phyloP scores from a whole-genome alignment of 2,888 invertebrate species.

The Drosophila mulleri region DNA sequence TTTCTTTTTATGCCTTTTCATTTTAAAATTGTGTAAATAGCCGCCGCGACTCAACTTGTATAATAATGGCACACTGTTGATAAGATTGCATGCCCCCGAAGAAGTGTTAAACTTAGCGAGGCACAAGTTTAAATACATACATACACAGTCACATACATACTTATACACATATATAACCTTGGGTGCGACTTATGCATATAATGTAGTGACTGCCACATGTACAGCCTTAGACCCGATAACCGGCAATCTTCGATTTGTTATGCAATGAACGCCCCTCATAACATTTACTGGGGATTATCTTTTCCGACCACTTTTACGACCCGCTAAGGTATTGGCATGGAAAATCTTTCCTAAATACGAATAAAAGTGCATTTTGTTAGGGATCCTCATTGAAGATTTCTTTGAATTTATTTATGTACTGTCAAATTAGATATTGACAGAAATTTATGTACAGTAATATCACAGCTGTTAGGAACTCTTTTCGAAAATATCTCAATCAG shows the following conservation, averaged over 20 bases:
- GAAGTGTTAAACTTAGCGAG: conserved; percentile 46
- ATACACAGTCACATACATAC: conserved; percentile 1
- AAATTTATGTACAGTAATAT: no score
- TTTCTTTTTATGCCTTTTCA: conserved; percentile 14
- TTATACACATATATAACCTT: conserved; percentile 41
- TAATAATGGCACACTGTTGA: conserved; percentile 43
- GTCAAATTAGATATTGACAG: no score
- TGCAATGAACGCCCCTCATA: conserved; percentile 43
- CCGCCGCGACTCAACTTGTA: conserved; percentile 18
- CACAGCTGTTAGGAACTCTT: not conserved
- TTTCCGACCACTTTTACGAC: not conserved
- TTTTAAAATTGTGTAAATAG: conserved; percentile 20
- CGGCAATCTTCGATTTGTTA: conserved; percentile 48
- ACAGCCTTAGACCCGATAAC: conserved; percentile 51
- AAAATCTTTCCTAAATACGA: not conserved
- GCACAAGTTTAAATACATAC: conserved; percentile 7
- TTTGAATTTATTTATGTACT: not conserved
- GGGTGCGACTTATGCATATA: conserved; percentile 23
- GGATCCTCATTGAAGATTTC: not conserved
- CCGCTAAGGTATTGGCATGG: not conserved
- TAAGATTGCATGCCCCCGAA: conserved; percentile 60
- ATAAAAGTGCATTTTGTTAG: no score
- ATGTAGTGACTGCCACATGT: conserved; percentile 40
- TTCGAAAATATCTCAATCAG: not conserved
- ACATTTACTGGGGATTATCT: conserved; percentile 3